Percentiles rank a stretch among this genome's conserved stretches.
phyloP scores from a whole-genome alignment of 2,113 vertebrate species.

The Prolemur simus region DNA sequence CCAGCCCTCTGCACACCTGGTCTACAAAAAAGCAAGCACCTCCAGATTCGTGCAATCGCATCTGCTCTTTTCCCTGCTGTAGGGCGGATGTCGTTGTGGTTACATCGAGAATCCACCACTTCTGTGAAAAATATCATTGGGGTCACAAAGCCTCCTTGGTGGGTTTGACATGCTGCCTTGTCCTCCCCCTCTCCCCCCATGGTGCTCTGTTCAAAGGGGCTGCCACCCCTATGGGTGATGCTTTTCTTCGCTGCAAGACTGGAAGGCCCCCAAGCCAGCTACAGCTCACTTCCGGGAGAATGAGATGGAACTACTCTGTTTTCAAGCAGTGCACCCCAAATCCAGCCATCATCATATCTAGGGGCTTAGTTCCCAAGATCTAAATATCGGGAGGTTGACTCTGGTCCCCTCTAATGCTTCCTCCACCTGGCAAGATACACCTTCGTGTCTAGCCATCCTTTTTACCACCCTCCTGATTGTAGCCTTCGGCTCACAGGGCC shows the following conservation, averaged over 20 bases:
- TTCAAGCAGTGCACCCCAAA: not conserved
- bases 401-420: no score
- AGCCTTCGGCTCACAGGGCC: not conserved
- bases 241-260: constrained; percentile 1
- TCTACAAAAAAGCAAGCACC: not conserved
- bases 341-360: not conserved
- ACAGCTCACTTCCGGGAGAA: not conserved
- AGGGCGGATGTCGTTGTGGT: constrained; percentile 76
- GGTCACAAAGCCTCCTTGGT: not conserved
- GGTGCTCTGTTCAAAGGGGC: not conserved
- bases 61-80: not conserved
- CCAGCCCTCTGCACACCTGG: not conserved
- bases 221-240: not conserved
- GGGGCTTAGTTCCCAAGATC: not conserved
- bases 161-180: constrained; percentile 65
- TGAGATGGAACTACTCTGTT: not conserved
- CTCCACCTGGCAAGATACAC: not conserved
- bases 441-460: not conserved
- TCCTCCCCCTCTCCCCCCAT: not conserved
- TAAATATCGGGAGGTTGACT: not conserved
- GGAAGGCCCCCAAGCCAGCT: not conserved
- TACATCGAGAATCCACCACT: constrained; percentile 44
- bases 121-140: constrained; percentile 44
- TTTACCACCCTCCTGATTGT: not conserved
- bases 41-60: not conserved